These are phyloP conservation scores for Pemphredon lugubris DNA, from an alignment of 2,888 invertebrate species.

Conservation along the genomic window DNA sequence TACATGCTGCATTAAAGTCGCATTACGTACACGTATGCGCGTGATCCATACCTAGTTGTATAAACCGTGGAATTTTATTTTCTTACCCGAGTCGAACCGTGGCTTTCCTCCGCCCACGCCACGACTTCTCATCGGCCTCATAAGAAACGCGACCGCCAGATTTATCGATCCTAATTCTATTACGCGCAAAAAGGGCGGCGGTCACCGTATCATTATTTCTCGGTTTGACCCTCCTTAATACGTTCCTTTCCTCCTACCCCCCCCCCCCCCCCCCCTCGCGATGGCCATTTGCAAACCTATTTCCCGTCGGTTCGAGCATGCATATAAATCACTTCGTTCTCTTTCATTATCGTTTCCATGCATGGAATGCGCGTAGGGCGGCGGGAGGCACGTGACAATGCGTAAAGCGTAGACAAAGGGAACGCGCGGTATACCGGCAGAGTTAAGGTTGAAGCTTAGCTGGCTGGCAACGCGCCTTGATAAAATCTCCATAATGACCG, in stretches of 20 bases:
- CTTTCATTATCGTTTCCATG: slow-evolving; percentile 46
- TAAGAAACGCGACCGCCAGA: slow-evolving; percentile 20
- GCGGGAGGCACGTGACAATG: slow-evolving; percentile 37
- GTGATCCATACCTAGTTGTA: slow-evolving; percentile 42
- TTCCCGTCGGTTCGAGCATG: neutral
- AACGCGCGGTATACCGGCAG: slow-evolving; percentile 56
- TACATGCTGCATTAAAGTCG: slow-evolving; percentile 69
- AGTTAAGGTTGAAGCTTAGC: slow-evolving; percentile 67
- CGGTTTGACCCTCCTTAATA: slow-evolving; percentile 4
- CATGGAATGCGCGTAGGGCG: slow-evolving; percentile 20
- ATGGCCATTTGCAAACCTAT: slow-evolving; percentile 8
- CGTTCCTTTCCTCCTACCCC: slow-evolving; percentile 2
- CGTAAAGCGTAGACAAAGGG: slow-evolving; percentile 60
- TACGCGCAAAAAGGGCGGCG: neutral
- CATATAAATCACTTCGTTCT: slow-evolving; percentile 28
- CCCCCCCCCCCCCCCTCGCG: neutral
- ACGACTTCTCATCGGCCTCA: slow-evolving; percentile 4
- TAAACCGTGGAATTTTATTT: slow-evolving; percentile 51
- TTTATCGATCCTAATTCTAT: slow-evolving; percentile 41
- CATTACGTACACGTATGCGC: slow-evolving; percentile 64
- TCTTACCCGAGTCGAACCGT: too few relatives aligned
- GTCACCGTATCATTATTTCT: slow-evolving; percentile 29
- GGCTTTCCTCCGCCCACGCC: too few relatives aligned
- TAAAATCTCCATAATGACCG: slow-evolving; percentile 77
- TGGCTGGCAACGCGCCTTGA: slow-evolving; percentile 71